Evolutionary conservation across 1,140 invertebrate species (phyloP).

Genomic region (Drosophila biarmipes): DNA sequence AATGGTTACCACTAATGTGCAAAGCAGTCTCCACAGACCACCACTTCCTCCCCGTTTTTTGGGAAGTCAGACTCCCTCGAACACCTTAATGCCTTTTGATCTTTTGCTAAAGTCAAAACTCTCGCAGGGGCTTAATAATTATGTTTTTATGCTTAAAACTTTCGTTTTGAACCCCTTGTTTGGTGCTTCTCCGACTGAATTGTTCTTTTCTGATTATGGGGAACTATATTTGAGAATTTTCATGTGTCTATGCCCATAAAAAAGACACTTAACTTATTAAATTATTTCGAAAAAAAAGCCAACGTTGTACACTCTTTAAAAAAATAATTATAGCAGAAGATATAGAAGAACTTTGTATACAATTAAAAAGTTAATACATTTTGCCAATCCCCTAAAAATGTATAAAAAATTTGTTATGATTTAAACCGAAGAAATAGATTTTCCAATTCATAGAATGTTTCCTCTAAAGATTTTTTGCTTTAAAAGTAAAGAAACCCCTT

Average conservation of each 20-base stretch:
- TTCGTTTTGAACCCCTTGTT: background rate
- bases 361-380: too few species aligned
- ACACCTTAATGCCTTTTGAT: constrained; percentile 74
- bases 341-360: too few species aligned
- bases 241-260: too few species aligned
- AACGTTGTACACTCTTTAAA: background rate
- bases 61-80: constrained; percentile 6
- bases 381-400: too few species aligned
- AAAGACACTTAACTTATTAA: background rate
- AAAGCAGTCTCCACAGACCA: constrained; percentile 29
- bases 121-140: background rate
- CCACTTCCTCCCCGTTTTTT: background rate
- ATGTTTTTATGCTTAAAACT: background rate
- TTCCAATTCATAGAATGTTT: background rate
- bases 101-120: constrained; percentile 41
- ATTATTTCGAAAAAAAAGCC: background rate
- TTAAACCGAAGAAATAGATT: background rate
- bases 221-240: too few species aligned
- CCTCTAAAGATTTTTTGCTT: background rate
- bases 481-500: background rate
- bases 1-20: constrained; percentile 71
- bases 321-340: too few species aligned
- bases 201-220: too few species aligned
- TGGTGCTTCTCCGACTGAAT: too few species aligned
- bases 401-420: background rate